Evolutionary conservation across 2,113 vertebrate genomes (phyloP), one percentile per base, ranked within the genome.

Genomic region (Pangasianodon hypophthalmus): DNA sequence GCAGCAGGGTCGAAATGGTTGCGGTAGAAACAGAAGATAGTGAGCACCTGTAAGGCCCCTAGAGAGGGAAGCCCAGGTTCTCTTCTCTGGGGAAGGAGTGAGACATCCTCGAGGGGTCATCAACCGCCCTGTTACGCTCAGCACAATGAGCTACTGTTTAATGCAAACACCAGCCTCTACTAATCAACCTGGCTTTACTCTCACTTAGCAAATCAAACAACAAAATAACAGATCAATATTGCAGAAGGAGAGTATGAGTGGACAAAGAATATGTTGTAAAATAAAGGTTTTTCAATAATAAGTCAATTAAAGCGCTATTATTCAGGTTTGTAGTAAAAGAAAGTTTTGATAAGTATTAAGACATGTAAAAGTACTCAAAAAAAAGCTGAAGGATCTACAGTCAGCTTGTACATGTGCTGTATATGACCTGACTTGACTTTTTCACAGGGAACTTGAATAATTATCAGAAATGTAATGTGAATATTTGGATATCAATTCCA

Each of bases 21-120:
- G 95, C 97, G 95, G 93, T 97, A 95, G 96, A 97, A 97, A 97
- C 96, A 92, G 91, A 92, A 91, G 92, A 93, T 90, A 94, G 93
- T 94, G 93, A 92, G 95, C 92, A 92, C 90, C 90, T 90, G 91
- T 89, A 83, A 0, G 0, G 84, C 88, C 87, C 90, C 50, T 64
- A 13, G 85, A 87, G 87, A 89, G 46, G 69, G 75, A 64, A 80
- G 85, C 87, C 85, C 89, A 91, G 89, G 92, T 75, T 71, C 91
- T 73, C 24, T 50, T 19, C 90, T 91, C 88, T 58, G 3, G 84
- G 90, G 80, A 90, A n/a, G 84, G 87, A 60, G 86, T 48, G 85
- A 69, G 84, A 48, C 69, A 29, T 79, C 77, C 91, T 88, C 64
- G n/a, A 79, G 87, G 87, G 84, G 54, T 82, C 82, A 71, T 89